Evolutionary conservation across 2,888 invertebrate genomes (phyloP), one percentile per base, ranked within the genome.

Genomic region (Actias luna): DNA sequence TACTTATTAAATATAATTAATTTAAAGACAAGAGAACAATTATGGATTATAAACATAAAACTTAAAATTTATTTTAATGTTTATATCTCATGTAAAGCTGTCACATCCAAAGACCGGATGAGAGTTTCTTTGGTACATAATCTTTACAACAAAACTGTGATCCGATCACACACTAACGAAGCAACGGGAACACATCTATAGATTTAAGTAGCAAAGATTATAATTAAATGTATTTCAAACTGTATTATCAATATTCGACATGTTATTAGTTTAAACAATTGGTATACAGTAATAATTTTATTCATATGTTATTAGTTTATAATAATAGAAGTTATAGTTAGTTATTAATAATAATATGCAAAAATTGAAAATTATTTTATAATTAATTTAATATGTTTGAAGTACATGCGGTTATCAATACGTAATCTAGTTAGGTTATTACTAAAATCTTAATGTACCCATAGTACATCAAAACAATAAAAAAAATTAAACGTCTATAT

Each of bases 101-200:
- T 63, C 67, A 25, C 67, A 63, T 73, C 77, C 83, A 80, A 87
- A 85, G 82, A 90, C 90, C 92, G 91, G 92, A 91, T 91, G 89
- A 72, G 83, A 83, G 83, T 85, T 89, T 89, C 90, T 88, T 87
- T 83, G 80, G 82, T 80, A 90, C 90, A 90, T 91, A 91, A 91
- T 91, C 89, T 90, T 90, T 87, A 91, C 89, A 90, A 91, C 88
- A 90, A 91, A 89, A 91, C 86, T 88, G 87, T 89, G 88, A 88
- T 89, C 86, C 74, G 80, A 87, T 89, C 87, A 82, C 81, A 81
- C 80, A 83, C 88, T 89, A 90, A 90, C 88, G 89, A 89, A 89
- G 80, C 80, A 80, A 81, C 78, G 78, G 77, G 77, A 81, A 84
- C 82, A 84, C 78, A 79, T 76, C 83, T 83, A 85, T 84, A 85